These are phyloP conservation scores for Philereme vetulata DNA, from an alignment of 2,888 invertebrate species.

Conservation along the genomic window DNA sequence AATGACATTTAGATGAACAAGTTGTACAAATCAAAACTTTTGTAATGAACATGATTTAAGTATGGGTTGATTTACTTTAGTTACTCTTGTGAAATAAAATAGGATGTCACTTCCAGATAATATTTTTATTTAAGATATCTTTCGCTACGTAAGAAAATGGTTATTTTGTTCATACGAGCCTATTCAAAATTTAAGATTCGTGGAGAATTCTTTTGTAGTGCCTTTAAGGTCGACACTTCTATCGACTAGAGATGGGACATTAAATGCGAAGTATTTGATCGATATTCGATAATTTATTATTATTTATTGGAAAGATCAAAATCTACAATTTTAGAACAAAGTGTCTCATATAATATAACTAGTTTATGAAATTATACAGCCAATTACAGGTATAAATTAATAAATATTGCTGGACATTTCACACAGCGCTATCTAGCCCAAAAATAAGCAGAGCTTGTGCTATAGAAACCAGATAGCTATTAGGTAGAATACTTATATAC, in stretches of 20 bases:
- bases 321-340: too few species aligned
- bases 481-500: too few species aligned
- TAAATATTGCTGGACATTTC: too few species aligned
- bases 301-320: not conserved
- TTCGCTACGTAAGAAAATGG: conserved; percentile 10
- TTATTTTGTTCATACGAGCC: conserved; percentile 39
- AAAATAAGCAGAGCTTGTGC: too few species aligned
- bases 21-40: not conserved
- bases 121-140: conserved; percentile 5
- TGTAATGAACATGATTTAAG: not conserved
- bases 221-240: conserved; percentile 59
- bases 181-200: conserved; percentile 55
- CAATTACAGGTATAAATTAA: too few species aligned
- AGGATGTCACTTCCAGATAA: conserved; percentile 16
- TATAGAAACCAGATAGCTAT: too few species aligned
- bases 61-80: too few species aligned
- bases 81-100: not conserved
- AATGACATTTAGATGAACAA: too few species aligned
- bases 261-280: conserved; percentile 9
- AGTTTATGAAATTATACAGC: too few species aligned
- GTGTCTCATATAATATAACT: too few species aligned
- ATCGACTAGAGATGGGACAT: conserved; percentile 45
- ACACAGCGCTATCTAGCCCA: too few species aligned
- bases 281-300: not conserved
- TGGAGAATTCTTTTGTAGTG: conserved; percentile 64